Conservation (phyloP, 2,113 vertebrate genomes). For the Hippocampus comes region DNA sequence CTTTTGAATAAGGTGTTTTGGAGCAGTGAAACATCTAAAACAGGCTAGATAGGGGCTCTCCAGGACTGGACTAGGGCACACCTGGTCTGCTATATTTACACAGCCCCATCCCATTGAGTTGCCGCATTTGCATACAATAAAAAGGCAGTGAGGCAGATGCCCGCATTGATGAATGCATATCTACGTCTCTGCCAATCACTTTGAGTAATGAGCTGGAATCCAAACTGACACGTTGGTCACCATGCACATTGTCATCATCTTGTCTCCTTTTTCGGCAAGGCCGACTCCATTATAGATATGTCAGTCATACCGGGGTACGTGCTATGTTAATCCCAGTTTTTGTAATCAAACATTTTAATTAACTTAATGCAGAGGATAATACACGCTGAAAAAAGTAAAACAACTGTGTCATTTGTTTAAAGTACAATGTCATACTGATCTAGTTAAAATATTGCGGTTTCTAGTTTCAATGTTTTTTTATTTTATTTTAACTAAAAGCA, state of each 20-base stretch:
- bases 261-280: neutral
- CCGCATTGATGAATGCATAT: neutral
- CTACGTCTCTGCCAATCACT: neutral
- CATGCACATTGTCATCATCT: neutral
- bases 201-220: neutral
- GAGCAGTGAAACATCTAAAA: no score
- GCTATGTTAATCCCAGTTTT: neutral
- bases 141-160: neutral
- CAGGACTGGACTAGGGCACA: no score
- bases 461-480: no score
- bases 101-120: neutral
- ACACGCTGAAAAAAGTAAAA: no score
- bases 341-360: neutral
- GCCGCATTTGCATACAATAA: neutral
- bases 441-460: no score
- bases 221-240: neutral
- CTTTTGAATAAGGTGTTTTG: no score
- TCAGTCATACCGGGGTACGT: neutral
- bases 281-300: constrained; percentile 1
- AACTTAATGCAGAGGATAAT: neutral
- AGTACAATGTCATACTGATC: no score
- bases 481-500: no score
- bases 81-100: no score
- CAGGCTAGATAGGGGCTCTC: no score
- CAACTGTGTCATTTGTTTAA: no score